phyloP scores from a whole-genome alignment of 1,140 invertebrate genomes.

The Trachymyrmex cornetzi region DNA sequence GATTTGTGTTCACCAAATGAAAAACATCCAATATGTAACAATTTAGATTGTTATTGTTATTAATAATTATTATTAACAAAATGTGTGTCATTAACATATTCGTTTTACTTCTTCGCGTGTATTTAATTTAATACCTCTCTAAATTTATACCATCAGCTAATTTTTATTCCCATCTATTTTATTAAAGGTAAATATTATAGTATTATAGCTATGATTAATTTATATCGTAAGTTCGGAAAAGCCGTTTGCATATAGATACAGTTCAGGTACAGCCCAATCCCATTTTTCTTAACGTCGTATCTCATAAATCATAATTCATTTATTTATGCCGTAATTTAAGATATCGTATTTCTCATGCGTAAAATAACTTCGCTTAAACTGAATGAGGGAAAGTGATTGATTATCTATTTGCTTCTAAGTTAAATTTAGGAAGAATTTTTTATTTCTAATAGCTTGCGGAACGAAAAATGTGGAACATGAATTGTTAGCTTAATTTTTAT shows the following conservation, averaged over 20 bases:
- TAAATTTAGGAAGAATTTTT: background rate
- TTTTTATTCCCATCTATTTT: background rate
- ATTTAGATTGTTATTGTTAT: too few species aligned
- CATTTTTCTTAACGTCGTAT: background rate
- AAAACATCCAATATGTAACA: too few species aligned
- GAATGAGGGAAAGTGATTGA: background rate
- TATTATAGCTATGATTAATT: background rate
- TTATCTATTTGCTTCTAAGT: background rate
- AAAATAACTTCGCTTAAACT: conserved; percentile 1
- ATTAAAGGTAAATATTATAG: background rate
- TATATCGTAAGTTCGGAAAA: background rate
- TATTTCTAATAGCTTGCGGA: background rate
- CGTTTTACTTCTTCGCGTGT: background rate
- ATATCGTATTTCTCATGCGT: background rate
- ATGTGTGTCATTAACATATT: too few species aligned
- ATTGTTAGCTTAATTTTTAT: background rate
- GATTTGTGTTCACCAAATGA: too few species aligned
- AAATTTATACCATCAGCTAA: background rate
- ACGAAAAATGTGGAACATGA: background rate
- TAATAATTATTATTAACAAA: too few species aligned
- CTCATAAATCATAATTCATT: background rate
- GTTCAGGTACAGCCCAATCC: background rate
- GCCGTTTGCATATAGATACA: background rate
- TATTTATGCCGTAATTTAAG: conserved; percentile 11
- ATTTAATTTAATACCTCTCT: background rate